Evolutionary conservation across 2,797 vertebrate genomes (phyloP).

Genomic region (Rhodeus uyekii): DNA sequence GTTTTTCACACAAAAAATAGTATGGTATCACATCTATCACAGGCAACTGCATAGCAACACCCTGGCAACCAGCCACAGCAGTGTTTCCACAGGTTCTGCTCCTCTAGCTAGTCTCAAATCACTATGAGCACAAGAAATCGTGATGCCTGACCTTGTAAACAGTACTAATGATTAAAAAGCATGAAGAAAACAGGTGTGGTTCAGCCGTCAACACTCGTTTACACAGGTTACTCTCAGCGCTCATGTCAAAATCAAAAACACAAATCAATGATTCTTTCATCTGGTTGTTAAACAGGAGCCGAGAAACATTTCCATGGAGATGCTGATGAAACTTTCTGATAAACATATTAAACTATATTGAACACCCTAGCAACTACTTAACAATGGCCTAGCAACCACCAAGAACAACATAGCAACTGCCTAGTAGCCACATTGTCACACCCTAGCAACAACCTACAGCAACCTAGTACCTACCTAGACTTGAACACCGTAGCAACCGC

Average conservation of each 20-base stretch:
- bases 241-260: neutral
- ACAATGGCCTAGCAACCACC: neutral
- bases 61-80: neutral
- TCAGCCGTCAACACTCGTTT: neutral
- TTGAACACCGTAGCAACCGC: neutral
- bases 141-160: neutral
- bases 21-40: too few relatives aligned
- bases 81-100: neutral
- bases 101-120: neutral
- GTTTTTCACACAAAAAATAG: neutral
- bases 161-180: neutral
- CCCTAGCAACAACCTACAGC: neutral
- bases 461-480: too few relatives aligned
- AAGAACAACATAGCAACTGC: neutral
- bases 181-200: neutral
- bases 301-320: neutral
- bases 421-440: neutral
- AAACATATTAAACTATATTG: neutral
- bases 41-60: slow-evolving; percentile 4
- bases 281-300: neutral
- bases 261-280: neutral
- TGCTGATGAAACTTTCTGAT: neutral
- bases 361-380: neutral
- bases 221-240: neutral
- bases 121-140: neutral